A percentile compares a stretch with the other conserved stretches of the same genome.
Conservation (phyloP, 2,888 invertebrate species). For the Cylloceria caligata region DNA sequence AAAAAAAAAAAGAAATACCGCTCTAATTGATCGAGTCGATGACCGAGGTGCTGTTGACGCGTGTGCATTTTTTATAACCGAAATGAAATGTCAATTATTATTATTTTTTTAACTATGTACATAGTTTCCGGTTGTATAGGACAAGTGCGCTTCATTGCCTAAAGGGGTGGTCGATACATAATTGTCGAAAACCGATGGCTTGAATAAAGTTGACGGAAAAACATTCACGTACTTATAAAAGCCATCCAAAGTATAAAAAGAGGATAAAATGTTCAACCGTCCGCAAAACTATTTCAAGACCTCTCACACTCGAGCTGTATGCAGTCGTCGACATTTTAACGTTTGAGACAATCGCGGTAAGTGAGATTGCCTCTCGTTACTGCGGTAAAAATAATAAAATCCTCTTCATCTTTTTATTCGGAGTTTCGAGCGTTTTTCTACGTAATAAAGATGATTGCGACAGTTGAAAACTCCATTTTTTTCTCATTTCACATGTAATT, state of each 20-base stretch:
- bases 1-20: no score
- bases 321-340: neutral
- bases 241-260: constrained; percentile 13
- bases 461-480: neutral
- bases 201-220: constrained; percentile 6
- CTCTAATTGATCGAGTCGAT: no score
- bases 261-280: neutral
- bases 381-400: neutral
- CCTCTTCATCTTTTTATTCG: neutral
- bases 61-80: neutral
- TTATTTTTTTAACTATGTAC: no score
- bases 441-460: constrained; percentile 23
- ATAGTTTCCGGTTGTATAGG: no score
- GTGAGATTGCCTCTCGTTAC: constrained; percentile 7
- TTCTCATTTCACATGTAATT: neutral
- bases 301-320: neutral
- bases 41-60: no score
- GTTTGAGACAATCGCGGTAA: neutral
- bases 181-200: neutral
- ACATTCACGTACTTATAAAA: neutral
- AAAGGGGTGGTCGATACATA: no score
- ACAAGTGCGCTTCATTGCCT: no score
- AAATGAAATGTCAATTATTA: no score
- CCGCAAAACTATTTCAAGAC: neutral
- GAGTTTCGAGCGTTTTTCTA: neutral